These are phyloP conservation scores for Parelbella ahira DNA, from an alignment of 2,888 invertebrate species.

Conservation along the genomic window DNA sequence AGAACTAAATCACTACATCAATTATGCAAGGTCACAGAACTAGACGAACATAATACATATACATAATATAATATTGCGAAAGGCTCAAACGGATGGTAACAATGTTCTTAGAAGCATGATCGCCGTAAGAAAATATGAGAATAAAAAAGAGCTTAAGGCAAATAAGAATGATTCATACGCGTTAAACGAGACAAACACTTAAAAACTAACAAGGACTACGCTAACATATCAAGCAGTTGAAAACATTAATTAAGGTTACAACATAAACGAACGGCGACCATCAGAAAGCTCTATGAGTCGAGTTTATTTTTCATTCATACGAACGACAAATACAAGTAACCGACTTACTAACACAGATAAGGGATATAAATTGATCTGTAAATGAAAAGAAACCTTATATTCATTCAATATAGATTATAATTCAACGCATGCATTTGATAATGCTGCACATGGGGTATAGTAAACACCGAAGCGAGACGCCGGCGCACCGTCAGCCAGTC, in stretches of 20 bases:
- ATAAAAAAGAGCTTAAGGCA: slow-evolving; percentile 23
- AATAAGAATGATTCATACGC: slow-evolving; percentile 50
- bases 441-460: slow-evolving; percentile 69
- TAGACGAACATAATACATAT: not conserved
- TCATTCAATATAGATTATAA: slow-evolving; percentile 34
- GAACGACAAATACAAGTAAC: slow-evolving; percentile 73
- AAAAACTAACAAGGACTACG: slow-evolving; percentile 46
- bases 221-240: slow-evolving; percentile 50
- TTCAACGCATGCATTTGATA: slow-evolving; percentile 48
- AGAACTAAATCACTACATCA: slow-evolving; percentile 1
- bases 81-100: too few species aligned
- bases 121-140: slow-evolving; percentile 15
- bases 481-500: slow-evolving; percentile 58
- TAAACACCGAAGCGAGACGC: slow-evolving; percentile 62
- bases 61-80: too few species aligned
- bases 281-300: slow-evolving; percentile 68
- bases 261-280: slow-evolving; percentile 60
- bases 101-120: too few species aligned
- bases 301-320: slow-evolving; percentile 77
- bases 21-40: slow-evolving; percentile 10
- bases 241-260: slow-evolving; percentile 77
- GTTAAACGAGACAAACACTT: slow-evolving; percentile 41
- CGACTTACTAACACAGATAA: slow-evolving; percentile 74
- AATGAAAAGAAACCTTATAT: slow-evolving; percentile 31
- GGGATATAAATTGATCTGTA: slow-evolving; percentile 29